These are phyloP conservation scores for Falcunculus frontatus DNA, from an alignment of 2,113 vertebrate species.

Conservation along the genomic window DNA sequence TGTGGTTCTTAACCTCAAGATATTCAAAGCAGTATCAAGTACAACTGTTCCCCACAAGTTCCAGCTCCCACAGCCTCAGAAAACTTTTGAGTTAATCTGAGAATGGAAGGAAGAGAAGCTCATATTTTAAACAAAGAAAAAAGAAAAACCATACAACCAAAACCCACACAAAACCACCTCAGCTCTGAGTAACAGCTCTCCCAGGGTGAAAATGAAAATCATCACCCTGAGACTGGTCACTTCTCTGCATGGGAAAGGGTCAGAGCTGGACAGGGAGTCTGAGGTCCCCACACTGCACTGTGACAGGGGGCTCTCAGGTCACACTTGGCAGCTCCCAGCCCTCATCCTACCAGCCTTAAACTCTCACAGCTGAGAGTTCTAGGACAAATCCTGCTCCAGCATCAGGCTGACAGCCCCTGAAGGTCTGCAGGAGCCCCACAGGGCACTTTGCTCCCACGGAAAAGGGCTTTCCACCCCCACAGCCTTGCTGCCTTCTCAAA, in stretches of 20 bases:
- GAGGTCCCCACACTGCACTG: accelerated
- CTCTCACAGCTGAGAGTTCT: neutral
- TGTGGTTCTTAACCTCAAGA: neutral
- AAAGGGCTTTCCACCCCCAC: neutral
- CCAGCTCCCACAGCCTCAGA: neutral
- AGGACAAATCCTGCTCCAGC: neutral
- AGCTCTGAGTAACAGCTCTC: neutral
- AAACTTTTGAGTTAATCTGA: neutral
- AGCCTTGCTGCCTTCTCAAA: neutral
- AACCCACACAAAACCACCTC: neutral
- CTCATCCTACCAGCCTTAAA: neutral
- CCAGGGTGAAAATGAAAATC: neutral
- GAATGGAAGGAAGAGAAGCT: neutral
- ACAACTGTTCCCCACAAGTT: neutral
- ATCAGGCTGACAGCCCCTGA: neutral
- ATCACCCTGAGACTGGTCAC: neutral
- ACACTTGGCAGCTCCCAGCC: neutral
- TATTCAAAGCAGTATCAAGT: neutral
- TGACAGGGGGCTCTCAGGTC: neutral
- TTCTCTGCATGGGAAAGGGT: accelerated
- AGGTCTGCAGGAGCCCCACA: neutral
- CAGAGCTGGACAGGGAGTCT: neutral
- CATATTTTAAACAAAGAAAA: neutral
- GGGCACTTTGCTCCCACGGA: accelerated
- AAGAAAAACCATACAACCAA: neutral